Evolutionary conservation across 2,888 invertebrate genomes (phyloP).

Genomic region (Ecdyonurus torrentis): DNA sequence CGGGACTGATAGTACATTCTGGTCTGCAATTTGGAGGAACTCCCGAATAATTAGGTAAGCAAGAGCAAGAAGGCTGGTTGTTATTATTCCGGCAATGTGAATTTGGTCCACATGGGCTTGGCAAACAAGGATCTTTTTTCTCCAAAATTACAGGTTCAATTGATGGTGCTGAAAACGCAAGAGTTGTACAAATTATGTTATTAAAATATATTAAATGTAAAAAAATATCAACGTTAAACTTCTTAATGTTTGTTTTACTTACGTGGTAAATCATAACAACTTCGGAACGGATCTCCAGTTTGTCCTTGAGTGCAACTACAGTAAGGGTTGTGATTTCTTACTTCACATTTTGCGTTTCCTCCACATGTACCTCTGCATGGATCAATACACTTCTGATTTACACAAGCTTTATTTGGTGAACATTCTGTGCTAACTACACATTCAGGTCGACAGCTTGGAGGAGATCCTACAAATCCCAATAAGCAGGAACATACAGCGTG

Average conservation of each 20-base stretch:
- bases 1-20: slow-evolving; percentile 66
- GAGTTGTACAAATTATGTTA: not conserved
- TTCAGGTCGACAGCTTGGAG: slow-evolving; percentile 27
- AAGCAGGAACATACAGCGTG: slow-evolving; percentile 57
- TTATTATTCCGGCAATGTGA: slow-evolving; percentile 25
- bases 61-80: slow-evolving; percentile 48
- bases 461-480: slow-evolving; percentile 50
- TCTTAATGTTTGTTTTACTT: too few relatives aligned
- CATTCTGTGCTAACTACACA: slow-evolving; percentile 24
- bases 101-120: slow-evolving; percentile 43
- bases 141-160: slow-evolving; percentile 22
- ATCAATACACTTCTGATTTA: slow-evolving; percentile 22
- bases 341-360: slow-evolving; percentile 20
- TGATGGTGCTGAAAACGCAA: slow-evolving; percentile 19
- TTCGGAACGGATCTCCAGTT: slow-evolving; percentile 43
- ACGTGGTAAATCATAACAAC: slow-evolving; percentile 31
- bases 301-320: slow-evolving; percentile 22
- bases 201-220: not conserved
- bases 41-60: slow-evolving; percentile 26
- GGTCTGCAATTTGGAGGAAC: slow-evolving; percentile 68
- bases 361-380: slow-evolving; percentile 23
- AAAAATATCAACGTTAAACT: too few relatives aligned
- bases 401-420: slow-evolving; percentile 21
- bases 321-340: slow-evolving; percentile 22
- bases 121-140: slow-evolving; percentile 35